Evolutionary conservation across 35 echinoderm and acorn worm species (phyloP).

Genomic region (Anneissia japonica): DNA sequence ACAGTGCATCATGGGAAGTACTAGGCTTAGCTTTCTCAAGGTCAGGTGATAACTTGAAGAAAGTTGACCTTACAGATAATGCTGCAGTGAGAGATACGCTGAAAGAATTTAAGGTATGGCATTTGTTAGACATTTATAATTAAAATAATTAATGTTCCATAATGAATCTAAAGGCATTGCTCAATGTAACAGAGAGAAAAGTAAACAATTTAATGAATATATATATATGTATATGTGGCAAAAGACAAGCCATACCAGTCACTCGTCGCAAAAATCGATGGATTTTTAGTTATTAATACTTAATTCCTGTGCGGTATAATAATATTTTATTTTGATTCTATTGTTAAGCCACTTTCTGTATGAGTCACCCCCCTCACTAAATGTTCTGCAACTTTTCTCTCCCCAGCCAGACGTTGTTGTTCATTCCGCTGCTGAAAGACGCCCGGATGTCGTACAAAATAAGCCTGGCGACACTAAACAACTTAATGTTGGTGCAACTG

Average conservation of each 20-base stretch:
- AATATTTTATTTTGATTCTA: too few species aligned
- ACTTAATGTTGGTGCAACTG: slow-evolving; percentile 46
- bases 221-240: too few species aligned
- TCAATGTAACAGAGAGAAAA: too few species aligned
- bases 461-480: slow-evolving; percentile 36
- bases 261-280: too few species aligned
- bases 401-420: slow-evolving; percentile 52
- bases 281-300: too few species aligned
- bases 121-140: neutral
- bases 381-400: neutral
- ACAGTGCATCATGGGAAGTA: slow-evolving; percentile 61
- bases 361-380: too few species aligned
- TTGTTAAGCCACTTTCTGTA: too few species aligned
- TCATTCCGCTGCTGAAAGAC: slow-evolving; percentile 60
- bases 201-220: too few species aligned
- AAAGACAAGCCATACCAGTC: too few species aligned
- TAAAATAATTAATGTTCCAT: neutral
- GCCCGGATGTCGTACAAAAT: slow-evolving; percentile 55
- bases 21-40: slow-evolving; percentile 73
- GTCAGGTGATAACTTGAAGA: slow-evolving; percentile 46
- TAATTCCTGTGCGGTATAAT: too few species aligned
- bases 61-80: slow-evolving; percentile 69
- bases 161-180: too few species aligned
- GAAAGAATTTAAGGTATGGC: slow-evolving; percentile 67
- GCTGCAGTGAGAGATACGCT: slow-evolving; percentile 37